Evolutionary conservation across 2,888 invertebrate species (phyloP).

Genomic region (Trichopoda pennipes): DNA sequence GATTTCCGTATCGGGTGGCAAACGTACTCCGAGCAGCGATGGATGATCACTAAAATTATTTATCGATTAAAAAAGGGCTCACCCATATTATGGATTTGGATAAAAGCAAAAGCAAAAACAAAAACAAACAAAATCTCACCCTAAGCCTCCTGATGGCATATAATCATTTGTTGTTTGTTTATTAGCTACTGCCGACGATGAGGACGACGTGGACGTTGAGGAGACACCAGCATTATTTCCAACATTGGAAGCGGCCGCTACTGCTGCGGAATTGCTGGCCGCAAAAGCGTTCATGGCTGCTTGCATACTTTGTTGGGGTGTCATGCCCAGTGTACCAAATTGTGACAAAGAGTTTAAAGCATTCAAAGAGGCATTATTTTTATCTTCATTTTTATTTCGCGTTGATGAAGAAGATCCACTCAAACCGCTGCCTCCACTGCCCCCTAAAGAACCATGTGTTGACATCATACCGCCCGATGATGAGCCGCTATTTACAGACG

Average conservation of each 20-base stretch:
- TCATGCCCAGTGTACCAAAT: constrained; percentile 79
- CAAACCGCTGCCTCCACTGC: constrained; percentile 66
- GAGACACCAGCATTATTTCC: constrained; percentile 67
- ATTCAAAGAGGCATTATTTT: constrained; percentile 80
- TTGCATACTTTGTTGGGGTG: constrained; percentile 81
- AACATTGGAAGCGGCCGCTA: constrained; percentile 68
- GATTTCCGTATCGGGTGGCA: constrained; percentile 94
- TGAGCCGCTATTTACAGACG: constrained; percentile 60
- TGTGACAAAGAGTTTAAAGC: constrained; percentile 80
- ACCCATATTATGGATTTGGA: neutral
- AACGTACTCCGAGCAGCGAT: constrained; percentile 90
- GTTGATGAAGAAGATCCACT: constrained; percentile 62
- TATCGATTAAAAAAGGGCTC: neutral
- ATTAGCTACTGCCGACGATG: constrained; percentile 69
- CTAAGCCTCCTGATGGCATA: constrained; percentile 77
- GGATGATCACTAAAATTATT: constrained; percentile 86
- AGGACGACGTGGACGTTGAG: constrained; percentile 68
- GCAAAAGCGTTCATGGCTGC: constrained; percentile 81
- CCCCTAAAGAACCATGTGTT: constrained; percentile 72
- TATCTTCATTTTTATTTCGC: constrained; percentile 77
- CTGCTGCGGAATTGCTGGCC: constrained; percentile 76
- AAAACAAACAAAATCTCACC: constrained; percentile 64
- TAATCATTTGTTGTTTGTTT: constrained; percentile 76
- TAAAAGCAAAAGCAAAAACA: neutral
- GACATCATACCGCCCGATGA: constrained; percentile 76